Base-by-base conservation (phyloP, 2,113 vertebrate species). In the Hydrolagus affinis region DNA sequence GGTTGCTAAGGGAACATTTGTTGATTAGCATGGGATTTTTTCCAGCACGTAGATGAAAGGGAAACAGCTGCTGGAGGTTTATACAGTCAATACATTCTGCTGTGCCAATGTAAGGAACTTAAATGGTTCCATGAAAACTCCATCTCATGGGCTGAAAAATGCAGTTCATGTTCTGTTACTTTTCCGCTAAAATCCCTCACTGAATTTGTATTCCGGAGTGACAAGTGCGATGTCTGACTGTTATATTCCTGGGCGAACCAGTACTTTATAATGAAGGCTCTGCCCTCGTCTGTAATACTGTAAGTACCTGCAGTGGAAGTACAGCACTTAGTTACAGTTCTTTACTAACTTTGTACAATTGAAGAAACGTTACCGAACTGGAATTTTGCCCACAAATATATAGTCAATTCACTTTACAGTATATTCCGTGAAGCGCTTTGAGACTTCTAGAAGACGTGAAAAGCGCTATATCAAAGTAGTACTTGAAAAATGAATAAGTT, bases 1-100 rank as follows among this genome's bases (percentile, higher is more conserved):
- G 32, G 75, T 77, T 77, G 56, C 75, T 12, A 77, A 77, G 75
- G 75, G 60, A 77, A 59, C 75, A 59, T 60, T 77, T 77, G 75
- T 77, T 77, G 75, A 57, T 77, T 60, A 77, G n/a, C 57, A 77
- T 76, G 21, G 75, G 21, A 25, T 60, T 60, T 77, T 60, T 11
- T 77, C 75, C 7, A 23, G 21, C 11, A 25, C 56, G n/a, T 59
- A 77, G 56, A 77, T 77, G 75, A 60, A 60, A 77, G n/a, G 21
- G 60, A 77, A 60, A 60, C 75, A 77, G 56, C 56, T 77, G 75
- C 75, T 60, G 11, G 11, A 15, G 56, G 57, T 77, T 77, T 44
- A 44, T 3, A 44, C 44, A 44, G 44, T 44, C 56, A n/a, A 11
- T 14, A 21, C 56, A 60, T 77, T 77, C 75, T 77, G 75, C 72